These are phyloP conservation scores for Drosophila affinis DNA, from an alignment of 2,888 invertebrate species.

Conservation along the genomic window DNA sequence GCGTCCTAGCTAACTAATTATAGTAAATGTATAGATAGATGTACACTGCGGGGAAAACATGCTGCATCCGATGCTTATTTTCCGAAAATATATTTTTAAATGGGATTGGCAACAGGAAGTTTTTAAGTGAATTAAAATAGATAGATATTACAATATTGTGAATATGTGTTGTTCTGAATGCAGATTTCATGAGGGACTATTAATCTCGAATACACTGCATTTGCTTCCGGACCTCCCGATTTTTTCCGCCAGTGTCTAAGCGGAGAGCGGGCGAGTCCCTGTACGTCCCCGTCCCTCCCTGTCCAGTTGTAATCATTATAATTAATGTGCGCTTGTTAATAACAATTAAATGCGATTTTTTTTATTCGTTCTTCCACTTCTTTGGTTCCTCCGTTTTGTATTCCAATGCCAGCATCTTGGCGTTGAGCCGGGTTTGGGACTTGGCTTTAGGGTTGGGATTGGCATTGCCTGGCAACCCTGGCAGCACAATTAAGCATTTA, in stretches of 20 bases:
- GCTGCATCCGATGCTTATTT: too few relatives aligned
- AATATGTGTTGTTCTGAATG: neutral
- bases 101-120: neutral
- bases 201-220: neutral
- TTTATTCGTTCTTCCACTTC: neutral
- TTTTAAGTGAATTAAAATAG: neutral
- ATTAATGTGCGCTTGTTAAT: conserved; percentile 75
- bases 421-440: neutral
- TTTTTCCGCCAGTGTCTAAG: neutral
- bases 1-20: conserved; percentile 63
- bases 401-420: conserved; percentile 7
- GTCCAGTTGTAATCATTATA: conserved; percentile 65
- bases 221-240: too few relatives aligned
- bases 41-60: conserved; percentile 6
- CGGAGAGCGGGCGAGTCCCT: conserved; percentile 4
- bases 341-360: conserved; percentile 66
- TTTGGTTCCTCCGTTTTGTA: neutral
- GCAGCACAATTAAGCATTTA: conserved; percentile 67
- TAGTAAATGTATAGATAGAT: conserved; percentile 56
- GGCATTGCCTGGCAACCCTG: conserved; percentile 35
- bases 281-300: neutral
- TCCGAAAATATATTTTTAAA: neutral
- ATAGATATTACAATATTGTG: neutral
- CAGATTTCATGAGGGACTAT: neutral
- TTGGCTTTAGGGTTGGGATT: conserved; percentile 11